Conservation (phyloP, 92 coral and sea anemone species). For the Isaurus tuberculatus region DNA sequence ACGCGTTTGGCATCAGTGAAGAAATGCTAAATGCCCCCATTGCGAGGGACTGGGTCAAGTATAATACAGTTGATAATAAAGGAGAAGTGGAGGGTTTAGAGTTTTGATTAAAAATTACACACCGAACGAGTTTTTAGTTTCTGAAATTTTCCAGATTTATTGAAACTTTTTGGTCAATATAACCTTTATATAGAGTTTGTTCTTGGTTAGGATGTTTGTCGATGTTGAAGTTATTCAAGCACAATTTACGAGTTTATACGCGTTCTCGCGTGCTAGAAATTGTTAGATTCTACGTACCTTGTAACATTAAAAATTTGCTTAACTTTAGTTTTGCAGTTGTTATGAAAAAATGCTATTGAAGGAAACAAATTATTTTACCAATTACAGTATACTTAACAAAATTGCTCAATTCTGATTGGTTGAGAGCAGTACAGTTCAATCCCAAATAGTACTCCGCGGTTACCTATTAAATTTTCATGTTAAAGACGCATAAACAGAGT, state of each 20-base stretch:
- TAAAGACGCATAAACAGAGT: no score
- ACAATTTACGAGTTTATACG: not conserved
- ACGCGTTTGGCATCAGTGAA: constrained; percentile 78
- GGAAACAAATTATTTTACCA: no score
- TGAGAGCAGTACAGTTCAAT: no score
- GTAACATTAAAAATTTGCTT: no score
- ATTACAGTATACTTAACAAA: no score
- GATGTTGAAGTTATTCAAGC: not conserved
- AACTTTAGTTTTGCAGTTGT: no score
- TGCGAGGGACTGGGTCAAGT: constrained; percentile 90
- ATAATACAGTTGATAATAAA: constrained; percentile 74
- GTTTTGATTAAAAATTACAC: constrained; percentile 43
- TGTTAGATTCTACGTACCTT: no score
- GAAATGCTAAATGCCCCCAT: constrained; percentile 86
- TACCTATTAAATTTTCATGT: no score
- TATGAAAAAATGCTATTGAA: no score
- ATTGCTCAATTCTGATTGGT: no score
- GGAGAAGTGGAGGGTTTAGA: constrained; percentile 68
- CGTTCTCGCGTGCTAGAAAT: not conserved
- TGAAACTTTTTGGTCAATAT: not conserved
- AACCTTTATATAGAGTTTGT: not conserved
- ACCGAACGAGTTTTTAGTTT: not conserved
- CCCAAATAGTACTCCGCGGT: no score
- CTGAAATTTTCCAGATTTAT: not conserved
- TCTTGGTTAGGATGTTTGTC: not conserved